Evolutionary conservation across 2,888 invertebrate species (phyloP), one percentile per base, ranked within the genome.

Genomic region (Drosophila tanythrix): DNA sequence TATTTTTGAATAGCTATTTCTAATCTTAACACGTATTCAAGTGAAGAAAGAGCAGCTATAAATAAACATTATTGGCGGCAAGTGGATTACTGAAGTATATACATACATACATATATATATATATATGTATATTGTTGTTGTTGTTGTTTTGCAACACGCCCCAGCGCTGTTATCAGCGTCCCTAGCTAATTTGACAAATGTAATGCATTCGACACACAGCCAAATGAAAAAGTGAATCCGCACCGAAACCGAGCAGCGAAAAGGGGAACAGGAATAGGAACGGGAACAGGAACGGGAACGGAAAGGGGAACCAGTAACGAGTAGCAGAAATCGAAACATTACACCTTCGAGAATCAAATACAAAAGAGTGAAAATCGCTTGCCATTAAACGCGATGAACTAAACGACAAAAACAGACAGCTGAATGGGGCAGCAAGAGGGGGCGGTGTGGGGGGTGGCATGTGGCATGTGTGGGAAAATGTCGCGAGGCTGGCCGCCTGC

Each of bases 141-240:
- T 33, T n/a, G 13, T 1, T n/a, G 21, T 4, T n/a, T 5, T 15
- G 18, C 40, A 61, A 60, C 60, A 67, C 68, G 73, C 69, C 67
- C 59, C 38, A 8, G n/a, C 43, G 3, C 46, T 57, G 55, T 67
- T 85, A 79, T 36, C 25, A 25, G 78, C 72, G 66, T 58, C 61
- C 68, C 61, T 60, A 62, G 84, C 89, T 84, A 89, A 85, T 85
- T 89, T 85, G 85, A 89, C 88, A 87, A 85, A 85, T 85, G 87
- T 72, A 64, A 60, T 53, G 78, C 80, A 88, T 88, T 87, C 78
- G 87, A 76, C 72, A 81, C 83, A 73, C 81, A 71, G 51, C 50
- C 74, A 29, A 64, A 40, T 46, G 46, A 27, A 25, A 46, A 46
- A 46, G 21, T 21, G 25, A 46, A 8, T 7, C 15, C 6, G 48